Evolutionary conservation across 2,113 vertebrate genomes (phyloP), one percentile per base, ranked within the genome.

Genomic region (Myocastor coypus): DNA sequence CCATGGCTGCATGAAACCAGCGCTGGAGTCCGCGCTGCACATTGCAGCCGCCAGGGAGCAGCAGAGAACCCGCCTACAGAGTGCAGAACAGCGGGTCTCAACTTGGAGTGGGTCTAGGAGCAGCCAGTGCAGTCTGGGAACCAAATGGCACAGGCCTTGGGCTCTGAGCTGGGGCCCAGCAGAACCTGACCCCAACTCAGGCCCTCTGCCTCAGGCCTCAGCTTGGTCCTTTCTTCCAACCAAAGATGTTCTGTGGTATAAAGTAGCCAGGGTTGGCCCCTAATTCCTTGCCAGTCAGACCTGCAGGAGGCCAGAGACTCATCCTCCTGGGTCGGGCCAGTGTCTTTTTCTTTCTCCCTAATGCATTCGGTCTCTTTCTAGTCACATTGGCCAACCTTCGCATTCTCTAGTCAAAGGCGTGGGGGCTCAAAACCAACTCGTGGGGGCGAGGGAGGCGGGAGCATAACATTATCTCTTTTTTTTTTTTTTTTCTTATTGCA

Each of bases 21-120:
- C 2, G 14, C 42, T 2, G 34, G 40, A 9, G 37, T 28, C 3
- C 64, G 92, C 55, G 32, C 64, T 32, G 9, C 10, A 0, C 34
- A 3, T 28, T 37, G 68, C 1, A 3, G 32, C 97, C 98, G n/a
- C 97, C 91, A 97, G 96, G 92, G 96, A 97, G 92, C 95, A 66
- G 87, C 82, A 46, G 93, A 81, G 91, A 78, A 90, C 14, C 40
- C 3, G 26, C 26, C 75, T 1, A 30, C 20, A 0, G 30, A 24
- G 26, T 16, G 0, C 30, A 13, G 42, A n/a, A 4, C 52, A 0
- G 52, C 7, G 17, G 22, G 24, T 10, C 40, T 13, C 55, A 1
- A 4, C 22, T 42, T 34, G 52, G 12, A 28, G 9, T 6, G 0
- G 9, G 8, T 1, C 0, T 1, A 64, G 3, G 19, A 63, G n/a